Percentiles rank a stretch among this genome's conserved stretches.
phyloP scores from a whole-genome alignment of 2,797 vertebrate genomes.

The Centropyge bicolor region DNA sequence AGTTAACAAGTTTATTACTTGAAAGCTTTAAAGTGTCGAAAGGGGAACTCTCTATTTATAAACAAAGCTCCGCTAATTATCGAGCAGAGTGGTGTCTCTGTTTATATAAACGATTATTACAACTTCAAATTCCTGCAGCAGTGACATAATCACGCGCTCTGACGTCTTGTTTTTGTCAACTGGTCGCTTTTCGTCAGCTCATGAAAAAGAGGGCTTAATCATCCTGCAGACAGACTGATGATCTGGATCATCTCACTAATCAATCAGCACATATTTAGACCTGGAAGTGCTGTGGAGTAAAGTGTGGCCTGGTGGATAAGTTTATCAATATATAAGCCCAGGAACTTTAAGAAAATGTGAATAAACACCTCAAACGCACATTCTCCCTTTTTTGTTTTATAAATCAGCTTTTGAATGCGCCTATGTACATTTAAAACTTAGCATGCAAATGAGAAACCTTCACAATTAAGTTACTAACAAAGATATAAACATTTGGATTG shows the following conservation, averaged over 20 bases:
- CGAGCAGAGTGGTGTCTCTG: constrained; percentile 20
- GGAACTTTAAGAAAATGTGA: not conserved
- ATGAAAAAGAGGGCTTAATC: constrained; percentile 2
- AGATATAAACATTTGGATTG: not conserved
- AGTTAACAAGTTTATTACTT: not conserved
- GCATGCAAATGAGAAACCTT: not conserved
- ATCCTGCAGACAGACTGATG: not conserved
- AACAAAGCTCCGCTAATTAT: not conserved
- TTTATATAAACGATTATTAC: not conserved
- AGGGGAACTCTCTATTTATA: not conserved
- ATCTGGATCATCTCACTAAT: not conserved
- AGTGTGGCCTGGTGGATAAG: not conserved
- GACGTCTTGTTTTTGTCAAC: constrained; percentile 13
- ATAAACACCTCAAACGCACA: not conserved
- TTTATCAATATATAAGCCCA: not conserved
- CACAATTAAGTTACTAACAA: no score
- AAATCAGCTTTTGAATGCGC: not conserved
- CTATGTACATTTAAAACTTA: not conserved
- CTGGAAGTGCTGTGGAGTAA: not conserved
- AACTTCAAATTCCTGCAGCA: not conserved
- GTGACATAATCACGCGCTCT: constrained; percentile 6
- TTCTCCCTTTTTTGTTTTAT: not conserved
- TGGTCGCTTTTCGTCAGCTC: constrained; percentile 21
- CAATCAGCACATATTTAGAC: not conserved
- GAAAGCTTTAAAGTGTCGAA: not conserved